phyloP scores from a whole-genome alignment of 2,113 vertebrate species.

The Notiomystis cincta region DNA sequence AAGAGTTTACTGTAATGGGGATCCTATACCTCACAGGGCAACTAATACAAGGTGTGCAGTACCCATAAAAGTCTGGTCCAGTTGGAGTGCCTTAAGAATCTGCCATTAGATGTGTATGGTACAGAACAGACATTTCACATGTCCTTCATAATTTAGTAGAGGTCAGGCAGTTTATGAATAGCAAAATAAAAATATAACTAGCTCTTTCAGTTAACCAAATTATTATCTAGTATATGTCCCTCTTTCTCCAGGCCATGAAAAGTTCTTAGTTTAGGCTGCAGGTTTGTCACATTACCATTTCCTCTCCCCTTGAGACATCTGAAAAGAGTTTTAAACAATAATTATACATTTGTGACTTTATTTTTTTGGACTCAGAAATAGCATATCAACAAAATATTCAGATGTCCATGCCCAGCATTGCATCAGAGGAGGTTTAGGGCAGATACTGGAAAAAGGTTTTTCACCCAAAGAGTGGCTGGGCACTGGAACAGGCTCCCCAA shows the following conservation, averaged over 20 bases:
- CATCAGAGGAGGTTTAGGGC: neutral
- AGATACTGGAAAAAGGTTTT: neutral
- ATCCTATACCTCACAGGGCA: neutral
- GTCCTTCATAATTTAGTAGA: neutral
- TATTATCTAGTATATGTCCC: neutral
- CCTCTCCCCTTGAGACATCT: neutral
- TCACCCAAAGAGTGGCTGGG: neutral
- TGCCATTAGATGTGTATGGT: neutral
- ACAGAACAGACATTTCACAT: neutral
- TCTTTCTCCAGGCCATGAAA: neutral
- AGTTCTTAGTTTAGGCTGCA: neutral
- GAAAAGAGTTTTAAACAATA: neutral
- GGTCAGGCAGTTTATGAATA: neutral
- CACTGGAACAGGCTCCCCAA: neutral
- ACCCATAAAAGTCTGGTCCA: neutral
- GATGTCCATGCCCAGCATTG: neutral
- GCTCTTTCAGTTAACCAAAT: neutral
- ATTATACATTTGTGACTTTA: neutral
- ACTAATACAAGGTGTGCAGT: rapidly evolving
- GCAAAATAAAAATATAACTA: neutral
- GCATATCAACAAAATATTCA: neutral
- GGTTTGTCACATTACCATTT: neutral
- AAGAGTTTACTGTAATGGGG: neutral
- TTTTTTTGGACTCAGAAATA: neutral
- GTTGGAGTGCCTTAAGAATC: neutral